Evolutionary conservation across 1,140 invertebrate genomes (phyloP), one percentile per base, ranked within the genome.

Genomic region (Drosophila cardini): DNA sequence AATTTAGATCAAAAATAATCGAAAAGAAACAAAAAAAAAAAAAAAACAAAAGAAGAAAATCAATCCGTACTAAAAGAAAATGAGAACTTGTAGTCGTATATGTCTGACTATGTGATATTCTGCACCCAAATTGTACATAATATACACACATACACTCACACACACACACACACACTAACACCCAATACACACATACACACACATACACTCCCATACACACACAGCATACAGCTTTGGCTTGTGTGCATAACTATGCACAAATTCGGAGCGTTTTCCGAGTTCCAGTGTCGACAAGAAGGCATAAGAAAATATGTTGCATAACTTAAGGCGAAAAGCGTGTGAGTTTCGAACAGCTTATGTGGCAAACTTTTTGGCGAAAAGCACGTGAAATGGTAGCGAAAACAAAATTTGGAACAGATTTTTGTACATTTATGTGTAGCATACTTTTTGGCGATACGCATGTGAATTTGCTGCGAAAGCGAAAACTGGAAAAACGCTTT

Each of bases 91-190:
- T 87, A 80, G 74, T 85, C 70, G 80, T 91, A 72, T 87, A 90
- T 83, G 84, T 89, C 84, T 87, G 80, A 91, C 91, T 76, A 73
- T 91, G 69, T 89, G 83, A 76, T 86, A 91, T 65, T 78, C 90
- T 62, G 82, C 91, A 78, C 68, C 85, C 58, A 78, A 86, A 76
- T 78, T 84, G 67, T 75, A 58, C 71, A 72, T 70, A 71, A 52
- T 18, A 65, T 11, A 67, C n/a, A 72, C 34, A 69, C 64, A 72
- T 38, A 83, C 45, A 76, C 58, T 75, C 45, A 68, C 43, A 32
- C 50, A 46, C 10, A 15, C n/a, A 38, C 11, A 63, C 36, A 34
- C 45, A 36, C 4, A 64, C 43, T n/a, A 36, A n/a, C n/a, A n/a
- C n/a, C n/a, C n/a, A 32, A 36, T 30, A 48, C 34, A 62, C 32